Evolutionary conservation across 2,888 invertebrate species (phyloP).

Genomic region (Xestia c-nigrum): DNA sequence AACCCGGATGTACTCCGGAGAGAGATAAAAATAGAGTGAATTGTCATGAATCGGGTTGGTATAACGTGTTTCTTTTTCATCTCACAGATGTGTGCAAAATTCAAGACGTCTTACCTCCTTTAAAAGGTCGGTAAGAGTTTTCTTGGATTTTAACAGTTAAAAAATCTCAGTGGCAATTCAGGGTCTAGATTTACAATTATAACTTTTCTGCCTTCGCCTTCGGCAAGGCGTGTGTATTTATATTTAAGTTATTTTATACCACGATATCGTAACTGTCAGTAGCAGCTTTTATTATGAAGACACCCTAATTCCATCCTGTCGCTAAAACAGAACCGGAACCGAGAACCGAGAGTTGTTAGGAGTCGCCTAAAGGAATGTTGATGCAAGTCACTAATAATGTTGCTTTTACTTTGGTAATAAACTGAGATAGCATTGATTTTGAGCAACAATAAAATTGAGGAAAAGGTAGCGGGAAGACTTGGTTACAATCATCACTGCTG

Average conservation of each 20-base stretch:
- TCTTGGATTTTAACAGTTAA: background rate
- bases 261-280: background rate
- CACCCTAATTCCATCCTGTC: background rate
- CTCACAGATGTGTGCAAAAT: background rate
- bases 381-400: slow-evolving; percentile 29
- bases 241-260: background rate
- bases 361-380: slow-evolving; percentile 30
- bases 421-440: slow-evolving; percentile 43
- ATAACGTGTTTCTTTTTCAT: background rate
- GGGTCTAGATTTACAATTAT: background rate
- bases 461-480: too few relatives aligned
- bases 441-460: slow-evolving; percentile 20
- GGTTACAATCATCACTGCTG: too few relatives aligned
- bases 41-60: background rate
- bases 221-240: background rate
- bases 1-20: background rate
- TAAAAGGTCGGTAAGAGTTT: background rate
- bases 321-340: slow-evolving; percentile 31
- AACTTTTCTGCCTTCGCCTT: background rate
- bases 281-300: background rate
- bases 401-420: slow-evolving; percentile 43
- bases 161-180: background rate
- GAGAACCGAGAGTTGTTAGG: slow-evolving; percentile 25
- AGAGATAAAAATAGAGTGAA: background rate
- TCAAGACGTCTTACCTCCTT: too few relatives aligned